Evolutionary conservation across 2,113 vertebrate species (phyloP).

Genomic region (Sula dactylatra): DNA sequence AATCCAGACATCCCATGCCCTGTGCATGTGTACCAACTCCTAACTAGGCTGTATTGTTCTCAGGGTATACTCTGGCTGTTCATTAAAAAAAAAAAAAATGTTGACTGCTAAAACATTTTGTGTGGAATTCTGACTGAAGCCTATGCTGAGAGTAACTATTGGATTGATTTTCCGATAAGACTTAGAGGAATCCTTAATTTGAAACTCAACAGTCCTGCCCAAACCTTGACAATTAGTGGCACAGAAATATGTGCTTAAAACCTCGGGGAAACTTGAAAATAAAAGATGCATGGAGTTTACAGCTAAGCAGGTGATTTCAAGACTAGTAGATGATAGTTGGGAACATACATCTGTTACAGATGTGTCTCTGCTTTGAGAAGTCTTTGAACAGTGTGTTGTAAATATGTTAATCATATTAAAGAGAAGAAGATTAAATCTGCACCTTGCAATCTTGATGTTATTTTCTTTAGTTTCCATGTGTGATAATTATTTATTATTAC

Average conservation of each 20-base stretch:
- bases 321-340: background rate
- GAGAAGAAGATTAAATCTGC: background rate
- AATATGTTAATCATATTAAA: background rate
- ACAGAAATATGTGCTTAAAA: background rate
- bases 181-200: background rate
- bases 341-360: background rate
- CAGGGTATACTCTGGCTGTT: background rate
- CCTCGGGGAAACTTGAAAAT: background rate
- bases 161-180: background rate
- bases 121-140: background rate
- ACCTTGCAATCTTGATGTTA: background rate
- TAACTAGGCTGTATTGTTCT: background rate
- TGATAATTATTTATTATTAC: background rate
- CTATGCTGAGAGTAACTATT: background rate
- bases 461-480: background rate
- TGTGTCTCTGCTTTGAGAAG: background rate
- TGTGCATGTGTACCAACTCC: rapidly evolving
- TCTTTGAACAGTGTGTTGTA: background rate
- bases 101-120: background rate
- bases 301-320: background rate
- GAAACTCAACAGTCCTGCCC: background rate
- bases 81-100: background rate
- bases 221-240: rapidly evolving
- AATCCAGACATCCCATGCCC: background rate
- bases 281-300: background rate